A percentile compares a stretch with the other conserved stretches of the same genome.
These are phyloP conservation scores for Reticulitermes lucifugus DNA, from an alignment of 2,888 invertebrate genomes.

Conservation along the genomic window DNA sequence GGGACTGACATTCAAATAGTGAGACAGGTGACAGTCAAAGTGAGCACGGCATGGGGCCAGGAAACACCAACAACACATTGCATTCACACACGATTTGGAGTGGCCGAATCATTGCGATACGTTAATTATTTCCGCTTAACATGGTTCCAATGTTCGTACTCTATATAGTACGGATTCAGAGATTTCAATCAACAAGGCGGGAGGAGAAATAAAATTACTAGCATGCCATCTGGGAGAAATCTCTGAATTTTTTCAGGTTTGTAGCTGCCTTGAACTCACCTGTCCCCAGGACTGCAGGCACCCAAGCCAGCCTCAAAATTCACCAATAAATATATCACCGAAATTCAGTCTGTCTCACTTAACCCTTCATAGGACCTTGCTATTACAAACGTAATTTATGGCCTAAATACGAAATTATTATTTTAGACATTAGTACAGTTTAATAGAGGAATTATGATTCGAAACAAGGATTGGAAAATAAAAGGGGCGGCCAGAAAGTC, in stretches of 20 bases:
- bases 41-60: constrained; percentile 28
- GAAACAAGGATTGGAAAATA: too few relatives aligned
- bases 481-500: too few relatives aligned
- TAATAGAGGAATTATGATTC: too few relatives aligned
- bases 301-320: too few relatives aligned
- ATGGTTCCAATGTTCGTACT: constrained; percentile 9
- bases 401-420: too few relatives aligned
- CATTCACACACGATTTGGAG: not conserved
- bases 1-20: constrained; percentile 53
- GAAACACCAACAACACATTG: not conserved
- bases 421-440: too few relatives aligned
- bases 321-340: too few relatives aligned
- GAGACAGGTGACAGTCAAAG: constrained; percentile 56
- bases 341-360: too few relatives aligned
- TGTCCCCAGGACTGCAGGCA: too few relatives aligned
- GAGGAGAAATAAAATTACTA: not conserved
- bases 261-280: not conserved
- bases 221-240: not conserved
- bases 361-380: too few relatives aligned
- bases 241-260: constrained; percentile 2
- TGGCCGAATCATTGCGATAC: not conserved
- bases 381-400: too few relatives aligned
- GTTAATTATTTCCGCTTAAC: not conserved
- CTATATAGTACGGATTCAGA: not conserved
- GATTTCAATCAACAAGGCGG: not conserved